These are phyloP conservation scores for Synergus gifuensis DNA, from an alignment of 2,888 invertebrate genomes.

Conservation along the genomic window DNA sequence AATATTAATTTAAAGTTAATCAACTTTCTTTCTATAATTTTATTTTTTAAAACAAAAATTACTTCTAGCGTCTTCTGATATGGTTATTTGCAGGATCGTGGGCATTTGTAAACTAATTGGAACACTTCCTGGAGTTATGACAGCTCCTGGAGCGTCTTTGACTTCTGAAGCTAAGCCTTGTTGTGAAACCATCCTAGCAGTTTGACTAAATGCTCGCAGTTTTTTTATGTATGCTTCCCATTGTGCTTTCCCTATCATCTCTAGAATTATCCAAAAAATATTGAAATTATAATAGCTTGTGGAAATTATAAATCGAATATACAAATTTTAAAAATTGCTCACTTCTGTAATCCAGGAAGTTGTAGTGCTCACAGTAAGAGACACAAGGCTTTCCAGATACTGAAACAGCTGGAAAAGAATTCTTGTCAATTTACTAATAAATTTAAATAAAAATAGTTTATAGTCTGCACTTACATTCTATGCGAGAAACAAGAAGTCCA, in stretches of 20 bases:
- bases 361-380: constrained; percentile 78
- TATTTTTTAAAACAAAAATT: constrained; percentile 40
- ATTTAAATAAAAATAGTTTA: not conserved
- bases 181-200: constrained; percentile 67
- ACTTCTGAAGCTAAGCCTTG: constrained; percentile 64
- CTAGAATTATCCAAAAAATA: constrained; percentile 52
- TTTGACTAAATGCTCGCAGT: constrained; percentile 65
- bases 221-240: constrained; percentile 73
- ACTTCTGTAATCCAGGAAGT: constrained; percentile 68
- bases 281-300: not conserved
- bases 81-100: constrained; percentile 63
- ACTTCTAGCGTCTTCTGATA: constrained; percentile 47
- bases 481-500: constrained; percentile 85
- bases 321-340: constrained; percentile 44
- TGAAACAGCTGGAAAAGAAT: constrained; percentile 79
- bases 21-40: not conserved
- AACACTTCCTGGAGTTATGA: constrained; percentile 67
- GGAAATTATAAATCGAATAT: not conserved
- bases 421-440: constrained; percentile 6
- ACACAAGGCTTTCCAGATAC: constrained; percentile 81
- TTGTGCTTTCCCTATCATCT: constrained; percentile 69
- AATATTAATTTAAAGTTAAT: constrained; percentile 20
- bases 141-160: constrained; percentile 65
- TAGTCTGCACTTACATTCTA: constrained; percentile 84
- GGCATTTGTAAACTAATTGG: constrained; percentile 61